A percentile compares a stretch with the other conserved stretches of the same genome.
Conservation (phyloP, 1,140 invertebrate genomes). For the Ylistrum balloti region DNA sequence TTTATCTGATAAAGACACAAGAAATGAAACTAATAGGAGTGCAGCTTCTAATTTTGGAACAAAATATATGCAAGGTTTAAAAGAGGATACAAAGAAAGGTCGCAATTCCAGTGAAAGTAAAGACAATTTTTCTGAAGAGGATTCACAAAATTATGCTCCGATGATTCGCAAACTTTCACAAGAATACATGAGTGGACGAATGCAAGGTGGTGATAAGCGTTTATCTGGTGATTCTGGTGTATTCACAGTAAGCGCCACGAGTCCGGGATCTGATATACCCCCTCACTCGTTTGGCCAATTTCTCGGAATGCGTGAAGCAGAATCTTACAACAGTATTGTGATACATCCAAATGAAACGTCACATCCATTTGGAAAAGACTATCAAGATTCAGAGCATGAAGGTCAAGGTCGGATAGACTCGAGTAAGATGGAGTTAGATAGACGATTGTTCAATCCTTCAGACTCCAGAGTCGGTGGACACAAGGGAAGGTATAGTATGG, state of each 20-base stretch:
- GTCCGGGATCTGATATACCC: constrained; percentile 63
- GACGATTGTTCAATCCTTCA: not conserved
- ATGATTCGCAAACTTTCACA: constrained; percentile 87
- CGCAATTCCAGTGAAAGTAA: constrained; percentile 4
- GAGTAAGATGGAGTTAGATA: not conserved
- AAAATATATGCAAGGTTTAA: constrained; percentile 28
- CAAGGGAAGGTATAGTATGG: constrained; percentile 70
- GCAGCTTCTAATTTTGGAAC: constrained; percentile 12
- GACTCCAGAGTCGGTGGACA: not conserved
- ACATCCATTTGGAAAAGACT: constrained; percentile 74
- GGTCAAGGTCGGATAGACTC: constrained; percentile 62
- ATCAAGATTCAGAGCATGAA: constrained; percentile 67
- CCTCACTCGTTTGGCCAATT: constrained; percentile 54
- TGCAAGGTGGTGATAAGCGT: constrained; percentile 66
- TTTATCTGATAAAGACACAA: not conserved
- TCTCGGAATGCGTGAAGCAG: constrained; percentile 74
- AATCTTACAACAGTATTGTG: constrained; percentile 77
- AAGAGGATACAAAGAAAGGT: not conserved
- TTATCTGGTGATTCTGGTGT: constrained; percentile 72
- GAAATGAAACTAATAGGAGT: not conserved
- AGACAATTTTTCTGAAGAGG: constrained; percentile 41
- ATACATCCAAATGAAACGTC: constrained; percentile 74
- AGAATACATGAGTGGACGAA: constrained; percentile 73
- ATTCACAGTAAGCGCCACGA: constrained; percentile 64
- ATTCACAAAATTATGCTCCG: constrained; percentile 82